A percentile compares a stretch with the other conserved stretches of the same genome.
These are phyloP conservation scores for Agrilus biguttatus DNA, from an alignment of 2,888 invertebrate genomes.

Conservation along the genomic window DNA sequence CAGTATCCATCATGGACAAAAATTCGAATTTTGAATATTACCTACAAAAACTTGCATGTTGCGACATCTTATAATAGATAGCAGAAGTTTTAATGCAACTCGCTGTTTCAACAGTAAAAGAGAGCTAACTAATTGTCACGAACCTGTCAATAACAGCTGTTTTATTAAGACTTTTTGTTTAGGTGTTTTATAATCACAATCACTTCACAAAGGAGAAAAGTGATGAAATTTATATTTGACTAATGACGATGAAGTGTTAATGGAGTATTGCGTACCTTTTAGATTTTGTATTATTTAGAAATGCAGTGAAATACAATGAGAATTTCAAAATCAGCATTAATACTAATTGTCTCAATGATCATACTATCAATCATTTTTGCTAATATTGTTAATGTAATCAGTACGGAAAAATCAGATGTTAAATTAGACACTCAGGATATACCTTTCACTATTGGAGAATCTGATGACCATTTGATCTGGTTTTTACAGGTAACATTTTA, in stretches of 20 bases:
- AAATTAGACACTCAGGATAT: slow-evolving; percentile 10
- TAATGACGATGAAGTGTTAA: neutral
- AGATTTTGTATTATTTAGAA: neutral
- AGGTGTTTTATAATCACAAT: too few relatives aligned
- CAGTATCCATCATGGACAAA: too few relatives aligned
- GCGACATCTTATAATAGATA: too few relatives aligned
- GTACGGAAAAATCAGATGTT: slow-evolving; percentile 33
- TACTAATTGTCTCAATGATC: slow-evolving; percentile 45
- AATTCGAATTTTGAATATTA: too few relatives aligned
- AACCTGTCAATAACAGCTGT: too few relatives aligned
- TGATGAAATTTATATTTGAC: too few relatives aligned
- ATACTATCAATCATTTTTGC: slow-evolving; percentile 54
- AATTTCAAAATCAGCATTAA: slow-evolving; percentile 45
- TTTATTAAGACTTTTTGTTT: too few relatives aligned
- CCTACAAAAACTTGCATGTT: too few relatives aligned
- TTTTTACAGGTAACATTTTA: slow-evolving; percentile 51
- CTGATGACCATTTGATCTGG: slow-evolving; percentile 51
- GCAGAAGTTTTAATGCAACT: too few relatives aligned
- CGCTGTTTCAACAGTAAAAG: too few relatives aligned
- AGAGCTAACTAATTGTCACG: too few relatives aligned
- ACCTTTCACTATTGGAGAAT: slow-evolving; percentile 37
- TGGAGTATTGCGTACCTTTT: neutral
- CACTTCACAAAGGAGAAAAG: too few relatives aligned
- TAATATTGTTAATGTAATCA: slow-evolving; percentile 51
- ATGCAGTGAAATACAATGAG: slow-evolving; percentile 34